These are phyloP conservation scores for Fopius arisanus DNA, from an alignment of 1,140 invertebrate species.

Conservation along the genomic window DNA sequence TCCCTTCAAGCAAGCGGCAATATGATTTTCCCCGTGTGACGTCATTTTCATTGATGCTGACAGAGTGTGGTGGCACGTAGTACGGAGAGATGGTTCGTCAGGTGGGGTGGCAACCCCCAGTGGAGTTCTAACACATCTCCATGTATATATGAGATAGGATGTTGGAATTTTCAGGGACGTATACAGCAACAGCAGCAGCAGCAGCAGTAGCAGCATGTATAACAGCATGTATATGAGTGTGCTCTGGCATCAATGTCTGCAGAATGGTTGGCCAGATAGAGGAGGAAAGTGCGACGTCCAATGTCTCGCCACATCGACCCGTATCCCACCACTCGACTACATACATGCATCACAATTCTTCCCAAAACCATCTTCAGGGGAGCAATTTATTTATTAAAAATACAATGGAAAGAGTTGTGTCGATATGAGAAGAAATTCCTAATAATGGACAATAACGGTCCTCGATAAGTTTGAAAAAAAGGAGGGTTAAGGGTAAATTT, in stretches of 20 bases:
- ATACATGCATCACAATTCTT: constrained; percentile 23
- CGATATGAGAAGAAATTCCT: no score
- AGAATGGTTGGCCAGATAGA: constrained; percentile 20
- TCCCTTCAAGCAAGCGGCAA: constrained; percentile 42
- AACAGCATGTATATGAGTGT: not conserved
- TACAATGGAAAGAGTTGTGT: not conserved
- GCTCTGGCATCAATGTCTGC: constrained; percentile 14
- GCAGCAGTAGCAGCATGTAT: constrained; percentile 1
- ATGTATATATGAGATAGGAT: not conserved
- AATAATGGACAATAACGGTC: not conserved
- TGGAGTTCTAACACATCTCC: constrained; percentile 22
- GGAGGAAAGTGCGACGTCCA: constrained; percentile 59
- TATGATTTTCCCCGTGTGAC: constrained; percentile 60
- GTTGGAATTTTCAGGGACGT: not conserved
- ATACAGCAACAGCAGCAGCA: not conserved
- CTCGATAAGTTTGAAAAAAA: no score
- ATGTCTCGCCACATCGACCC: constrained; percentile 65
- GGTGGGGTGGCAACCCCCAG: constrained; percentile 35
- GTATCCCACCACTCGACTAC: constrained; percentile 31
- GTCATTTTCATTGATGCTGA: constrained; percentile 66
- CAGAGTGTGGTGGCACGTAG: constrained; percentile 41
- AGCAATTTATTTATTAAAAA: constrained; percentile 8
- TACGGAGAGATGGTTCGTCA: constrained; percentile 30
- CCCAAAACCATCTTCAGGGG: not conserved
- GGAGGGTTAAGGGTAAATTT: not conserved